phyloP scores from a whole-genome alignment of 2,888 invertebrate species.

The Acronicta leporina region DNA sequence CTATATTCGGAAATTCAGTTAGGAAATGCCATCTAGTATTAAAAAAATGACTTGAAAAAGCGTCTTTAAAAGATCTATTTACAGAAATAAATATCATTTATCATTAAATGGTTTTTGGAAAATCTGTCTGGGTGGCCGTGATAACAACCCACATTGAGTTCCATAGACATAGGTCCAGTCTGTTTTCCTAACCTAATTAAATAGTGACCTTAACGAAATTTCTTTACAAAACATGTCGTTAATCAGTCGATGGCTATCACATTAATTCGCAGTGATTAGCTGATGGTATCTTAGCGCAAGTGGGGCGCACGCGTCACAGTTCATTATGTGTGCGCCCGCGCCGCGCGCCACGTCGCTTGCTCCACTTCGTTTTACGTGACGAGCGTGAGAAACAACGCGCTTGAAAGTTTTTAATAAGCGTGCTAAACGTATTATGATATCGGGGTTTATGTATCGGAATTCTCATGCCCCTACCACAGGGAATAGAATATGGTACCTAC shows the following conservation, averaged over 20 bases:
- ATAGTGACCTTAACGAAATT: conserved; percentile 37
- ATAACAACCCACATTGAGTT: conserved; percentile 4
- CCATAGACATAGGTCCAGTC: not conserved
- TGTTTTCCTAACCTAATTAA: conserved; percentile 26
- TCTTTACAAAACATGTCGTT: conserved; percentile 35
- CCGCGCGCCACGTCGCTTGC: conserved; percentile 55
- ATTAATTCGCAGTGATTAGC: conserved; percentile 72
- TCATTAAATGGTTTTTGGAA: conserved; percentile 21
- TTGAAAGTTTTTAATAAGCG: conserved; percentile 51
- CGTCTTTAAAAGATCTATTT: too few species aligned
- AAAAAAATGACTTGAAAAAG: too few species aligned
- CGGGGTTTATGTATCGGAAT: conserved; percentile 2
- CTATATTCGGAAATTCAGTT: conserved; percentile 9
- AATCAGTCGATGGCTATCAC: conserved; percentile 59
- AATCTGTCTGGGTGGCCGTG: conserved; percentile 27
- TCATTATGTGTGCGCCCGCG: conserved; percentile 59
- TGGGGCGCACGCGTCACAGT: conserved; percentile 71
- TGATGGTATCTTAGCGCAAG: conserved; percentile 69
- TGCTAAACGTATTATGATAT: conserved; percentile 37
- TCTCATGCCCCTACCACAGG: not conserved
- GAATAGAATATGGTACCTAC: not conserved
- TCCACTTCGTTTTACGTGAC: conserved; percentile 68
- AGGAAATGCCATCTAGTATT: too few species aligned
- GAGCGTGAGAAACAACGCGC: conserved; percentile 59
- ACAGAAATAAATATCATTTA: too few species aligned